phyloP scores from a whole-genome alignment of 2,888 invertebrate species.

The Tortricodes alternella region DNA sequence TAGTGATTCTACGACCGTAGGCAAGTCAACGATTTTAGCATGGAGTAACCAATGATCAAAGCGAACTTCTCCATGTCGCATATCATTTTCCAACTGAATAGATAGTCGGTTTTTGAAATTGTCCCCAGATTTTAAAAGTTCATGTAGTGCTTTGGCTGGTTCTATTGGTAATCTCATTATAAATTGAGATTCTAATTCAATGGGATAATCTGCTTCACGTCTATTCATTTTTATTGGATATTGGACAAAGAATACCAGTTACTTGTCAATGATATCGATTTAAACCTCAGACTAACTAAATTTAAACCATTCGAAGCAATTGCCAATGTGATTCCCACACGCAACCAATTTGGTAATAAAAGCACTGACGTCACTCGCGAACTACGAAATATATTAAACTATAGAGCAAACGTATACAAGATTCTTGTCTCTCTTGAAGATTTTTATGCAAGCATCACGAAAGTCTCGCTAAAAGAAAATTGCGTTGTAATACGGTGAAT shows the following conservation, averaged over 20 bases:
- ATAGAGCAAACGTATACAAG: no score
- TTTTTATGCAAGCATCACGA: no score
- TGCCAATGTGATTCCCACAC: no score
- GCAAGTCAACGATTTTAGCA: constrained; percentile 92
- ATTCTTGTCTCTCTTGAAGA: no score
- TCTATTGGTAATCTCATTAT: constrained; percentile 89
- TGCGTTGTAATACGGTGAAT: no score
- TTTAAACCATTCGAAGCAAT: no score
- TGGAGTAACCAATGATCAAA: constrained; percentile 92
- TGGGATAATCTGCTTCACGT: constrained; percentile 56
- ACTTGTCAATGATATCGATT: neutral
- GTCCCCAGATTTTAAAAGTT: constrained; percentile 87
- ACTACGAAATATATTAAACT: no score
- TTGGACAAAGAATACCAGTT: neutral
- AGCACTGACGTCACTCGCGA: no score
- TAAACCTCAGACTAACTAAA: neutral
- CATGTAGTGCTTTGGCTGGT: constrained; percentile 85
- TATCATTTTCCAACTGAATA: constrained; percentile 91
- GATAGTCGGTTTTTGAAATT: constrained; percentile 89
- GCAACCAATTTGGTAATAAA: no score
- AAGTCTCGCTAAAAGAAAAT: no score
- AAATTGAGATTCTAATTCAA: constrained; percentile 90
- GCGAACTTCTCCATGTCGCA: constrained; percentile 91
- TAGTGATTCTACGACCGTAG: constrained; percentile 92
- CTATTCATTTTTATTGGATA: constrained; percentile 36